phyloP scores from a whole-genome alignment of 2,888 invertebrate genomes.

The Homarus gammarus region DNA sequence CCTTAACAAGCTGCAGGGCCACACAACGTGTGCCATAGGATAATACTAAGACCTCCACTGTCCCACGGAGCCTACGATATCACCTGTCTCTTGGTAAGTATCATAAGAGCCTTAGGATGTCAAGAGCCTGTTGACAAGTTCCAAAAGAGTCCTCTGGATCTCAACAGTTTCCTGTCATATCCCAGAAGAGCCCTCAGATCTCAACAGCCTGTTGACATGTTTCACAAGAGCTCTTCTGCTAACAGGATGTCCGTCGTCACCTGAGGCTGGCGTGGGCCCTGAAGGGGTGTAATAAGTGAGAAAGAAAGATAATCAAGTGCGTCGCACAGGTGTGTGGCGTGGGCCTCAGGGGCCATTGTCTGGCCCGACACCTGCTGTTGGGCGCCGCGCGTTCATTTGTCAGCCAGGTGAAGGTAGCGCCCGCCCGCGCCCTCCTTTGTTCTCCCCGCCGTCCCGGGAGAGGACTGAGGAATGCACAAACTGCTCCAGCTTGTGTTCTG shows the following conservation, averaged over 20 bases:
- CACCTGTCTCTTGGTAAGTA: too few relatives aligned
- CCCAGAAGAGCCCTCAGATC: too few relatives aligned
- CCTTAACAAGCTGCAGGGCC: too few relatives aligned
- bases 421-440: slow-evolving; percentile 4
- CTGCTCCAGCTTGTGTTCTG: neutral
- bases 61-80: too few relatives aligned
- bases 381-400: slow-evolving; percentile 43
- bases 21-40: too few relatives aligned
- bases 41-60: too few relatives aligned
- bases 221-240: neutral
- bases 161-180: too few relatives aligned
- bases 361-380: slow-evolving; percentile 36
- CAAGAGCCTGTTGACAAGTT: too few relatives aligned
- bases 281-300: neutral
- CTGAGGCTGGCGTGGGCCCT: neutral
- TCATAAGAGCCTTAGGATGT: too few relatives aligned
- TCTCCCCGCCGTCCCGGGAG: neutral
- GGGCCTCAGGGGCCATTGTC: slow-evolving; percentile 8
- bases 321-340: slow-evolving; percentile 15
- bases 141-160: too few relatives aligned
- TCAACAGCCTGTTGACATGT: too few relatives aligned
- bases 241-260: neutral
- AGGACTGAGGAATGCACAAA: neutral
- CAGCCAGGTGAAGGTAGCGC: slow-evolving; percentile 33
- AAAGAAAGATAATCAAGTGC: slow-evolving; percentile 39